These are phyloP conservation scores for Galago senegalensis DNA, from an alignment of 2,797 vertebrate genomes.

Conservation along the genomic window DNA sequence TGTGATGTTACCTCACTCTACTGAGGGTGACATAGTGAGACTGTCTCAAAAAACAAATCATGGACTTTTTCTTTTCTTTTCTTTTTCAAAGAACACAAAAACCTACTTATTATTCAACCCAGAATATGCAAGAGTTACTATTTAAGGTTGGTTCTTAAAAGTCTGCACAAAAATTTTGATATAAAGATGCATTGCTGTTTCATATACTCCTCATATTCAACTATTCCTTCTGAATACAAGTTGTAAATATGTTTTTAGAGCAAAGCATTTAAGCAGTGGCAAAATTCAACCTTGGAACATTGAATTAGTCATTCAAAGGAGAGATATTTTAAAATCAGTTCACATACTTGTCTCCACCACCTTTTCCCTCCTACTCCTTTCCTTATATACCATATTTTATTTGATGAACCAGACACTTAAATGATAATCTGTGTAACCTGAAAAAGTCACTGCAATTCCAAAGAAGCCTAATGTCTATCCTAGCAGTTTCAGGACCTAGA, in stretches of 20 bases:
- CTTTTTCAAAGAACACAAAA: conserved; percentile 70
- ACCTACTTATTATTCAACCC: conserved; percentile 75
- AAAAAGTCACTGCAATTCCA: conserved; percentile 57
- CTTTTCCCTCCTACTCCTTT: conserved; percentile 65
- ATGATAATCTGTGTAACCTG: conserved; percentile 66
- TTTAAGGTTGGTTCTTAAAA: conserved; percentile 74
- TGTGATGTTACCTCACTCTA: too few relatives aligned
- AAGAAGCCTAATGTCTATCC: conserved; percentile 60
- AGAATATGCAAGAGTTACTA: conserved; percentile 66
- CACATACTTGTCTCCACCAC: conserved; percentile 67
- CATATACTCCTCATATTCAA: conserved; percentile 59
- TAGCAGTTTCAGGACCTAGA: background rate
- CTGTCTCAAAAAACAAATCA: too few relatives aligned
- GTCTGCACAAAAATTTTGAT: conserved; percentile 60
- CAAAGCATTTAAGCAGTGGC: conserved; percentile 69
- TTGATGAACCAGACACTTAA: conserved; percentile 72
- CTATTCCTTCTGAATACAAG: conserved; percentile 64
- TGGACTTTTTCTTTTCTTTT: conserved; percentile 29
- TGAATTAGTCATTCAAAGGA: conserved; percentile 75
- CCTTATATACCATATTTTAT: conserved; percentile 65
- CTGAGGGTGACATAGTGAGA: too few relatives aligned
- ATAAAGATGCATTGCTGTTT: conserved; percentile 70
- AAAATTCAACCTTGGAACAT: conserved; percentile 72
- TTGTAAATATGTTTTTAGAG: conserved; percentile 76
- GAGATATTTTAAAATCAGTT: conserved; percentile 72